Percentiles rank a stretch among this genome's conserved stretches.
Conservation (phyloP, 92 coral and sea anemone genomes). For the Umimayanthus kanabou region DNA sequence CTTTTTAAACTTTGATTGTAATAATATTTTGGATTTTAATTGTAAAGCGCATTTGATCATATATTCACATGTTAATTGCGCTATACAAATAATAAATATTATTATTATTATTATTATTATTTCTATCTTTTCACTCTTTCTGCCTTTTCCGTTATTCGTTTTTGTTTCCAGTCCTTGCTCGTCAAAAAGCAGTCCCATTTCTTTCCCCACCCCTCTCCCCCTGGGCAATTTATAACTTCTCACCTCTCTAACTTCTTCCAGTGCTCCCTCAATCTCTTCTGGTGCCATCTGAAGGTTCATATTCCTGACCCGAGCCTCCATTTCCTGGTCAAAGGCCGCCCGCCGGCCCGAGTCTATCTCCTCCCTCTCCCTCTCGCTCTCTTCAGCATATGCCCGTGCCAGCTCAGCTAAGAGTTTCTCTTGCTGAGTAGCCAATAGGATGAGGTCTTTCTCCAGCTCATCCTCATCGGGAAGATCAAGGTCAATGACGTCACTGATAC, state of each 20-base stretch:
- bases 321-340: conserved; percentile 85
- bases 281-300: conserved; percentile 83
- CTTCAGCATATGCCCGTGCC: conserved; percentile 90
- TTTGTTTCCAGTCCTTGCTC: too few relatives aligned
- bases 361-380: conserved; percentile 80
- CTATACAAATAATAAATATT: too few relatives aligned
- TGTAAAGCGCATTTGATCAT: too few relatives aligned
- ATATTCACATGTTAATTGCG: too few relatives aligned
- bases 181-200: too few relatives aligned
- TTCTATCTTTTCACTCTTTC: too few relatives aligned
- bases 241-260: conserved; percentile 90
- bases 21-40: too few relatives aligned
- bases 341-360: conserved; percentile 86
- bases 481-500: conserved; percentile 92
- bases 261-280: conserved; percentile 84
- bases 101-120: too few relatives aligned
- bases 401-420: conserved; percentile 91
- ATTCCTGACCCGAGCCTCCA: conserved; percentile 90
- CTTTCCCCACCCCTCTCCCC: neutral
- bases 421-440: conserved; percentile 86
- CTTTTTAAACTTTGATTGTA: too few relatives aligned
- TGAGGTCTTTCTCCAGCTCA: conserved; percentile 84
- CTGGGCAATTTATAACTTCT: neutral
- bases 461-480: conserved; percentile 95
- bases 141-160: too few relatives aligned